phyloP scores from a whole-genome alignment of 1,140 invertebrate genomes.

The Drosophila sturtevanti region DNA sequence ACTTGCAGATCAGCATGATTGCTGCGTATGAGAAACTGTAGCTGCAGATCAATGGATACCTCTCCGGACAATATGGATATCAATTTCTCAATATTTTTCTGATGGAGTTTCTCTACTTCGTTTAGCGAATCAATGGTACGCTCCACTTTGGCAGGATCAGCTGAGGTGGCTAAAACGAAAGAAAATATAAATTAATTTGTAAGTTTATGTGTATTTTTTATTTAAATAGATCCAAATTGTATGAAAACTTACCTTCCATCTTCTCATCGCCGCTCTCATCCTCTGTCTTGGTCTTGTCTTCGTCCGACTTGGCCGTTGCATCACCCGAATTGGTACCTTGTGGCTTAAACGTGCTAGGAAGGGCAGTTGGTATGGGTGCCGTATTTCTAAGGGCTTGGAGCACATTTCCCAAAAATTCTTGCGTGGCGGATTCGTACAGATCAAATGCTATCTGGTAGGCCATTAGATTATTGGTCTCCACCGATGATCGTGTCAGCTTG shows the following conservation, averaged over 20 bases:
- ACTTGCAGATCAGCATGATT: slow-evolving; percentile 99
- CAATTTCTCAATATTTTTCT: slow-evolving; percentile 93
- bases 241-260: slow-evolving; percentile 49
- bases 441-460: slow-evolving; percentile 99
- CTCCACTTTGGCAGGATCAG: slow-evolving; percentile 66
- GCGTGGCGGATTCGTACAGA: slow-evolving; percentile 99
- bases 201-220: too few relatives aligned
- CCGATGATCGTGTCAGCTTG: slow-evolving; percentile 91
- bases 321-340: slow-evolving; percentile 82
- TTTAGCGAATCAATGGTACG: slow-evolving; percentile 86
- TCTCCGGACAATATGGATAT: slow-evolving; percentile 97
- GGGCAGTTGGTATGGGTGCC: slow-evolving; percentile 91
- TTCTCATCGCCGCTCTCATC: slow-evolving; percentile 81
- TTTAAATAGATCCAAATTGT: not conserved
- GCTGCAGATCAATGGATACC: slow-evolving; percentile 96
- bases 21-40: slow-evolving; percentile 98
- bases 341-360: slow-evolving; percentile 89
- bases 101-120: slow-evolving; percentile 92
- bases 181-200: not conserved
- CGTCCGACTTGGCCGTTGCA: slow-evolving; percentile 83
- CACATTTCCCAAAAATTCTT: slow-evolving; percentile 96
- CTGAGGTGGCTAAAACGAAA: slow-evolving; percentile 27
- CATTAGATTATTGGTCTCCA: slow-evolving; percentile 91
- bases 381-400: slow-evolving; percentile 91
- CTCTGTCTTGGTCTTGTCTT: slow-evolving; percentile 83